Base-by-base conservation (phyloP, 2,888 invertebrate genomes). In the Thecophora atra region DNA sequence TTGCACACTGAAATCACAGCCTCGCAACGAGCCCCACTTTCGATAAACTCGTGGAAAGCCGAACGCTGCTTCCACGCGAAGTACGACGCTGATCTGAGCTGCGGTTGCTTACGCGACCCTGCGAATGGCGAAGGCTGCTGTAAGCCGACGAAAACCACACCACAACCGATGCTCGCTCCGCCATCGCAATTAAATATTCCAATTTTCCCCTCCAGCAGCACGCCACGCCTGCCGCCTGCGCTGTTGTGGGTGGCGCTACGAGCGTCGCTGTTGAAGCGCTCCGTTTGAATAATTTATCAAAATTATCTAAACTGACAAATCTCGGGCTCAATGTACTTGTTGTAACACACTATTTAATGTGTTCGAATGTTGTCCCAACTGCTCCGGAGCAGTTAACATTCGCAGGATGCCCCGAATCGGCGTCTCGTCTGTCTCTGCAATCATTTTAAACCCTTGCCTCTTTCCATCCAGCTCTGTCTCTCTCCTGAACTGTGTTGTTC, bases 241-340 rank as follows among this genome's bases (percentile, higher is more conserved):
- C 13, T 28, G 28, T n/a, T 13, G 26, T 26, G 60, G 26, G 60
- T 60, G 60, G 28, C 26, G 26, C 17, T 60, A 7, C 13, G 60
- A 15, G 28, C 60, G 15, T 42, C 58, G 47, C 11, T 28, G 28
- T 17, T 13, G 58, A 58, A 28, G 4, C 58, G 17, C 28, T 24
- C 56, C 6, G 44, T 60, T 62, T 51, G 54, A 66, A 66, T 73
- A 75, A 77, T 77, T 77, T 73, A 73, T 73, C 76, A 75, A 72
- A 72, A 72, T 74, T 73, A 77, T 77, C 76, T 73, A 28, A 70
- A 64, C 52, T 54, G 66, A 47, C 67, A 71, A 73, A 76, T 76
- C 75, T 75, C 72, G 69, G 66, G 64, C 71, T 70, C 72, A 72
- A 76, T 75, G 74, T 73, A 74, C 75, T 75, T 70, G 74, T 69